These are phyloP conservation scores for Meandrusa payeni DNA, from an alignment of 2,888 invertebrate species.

Conservation along the genomic window DNA sequence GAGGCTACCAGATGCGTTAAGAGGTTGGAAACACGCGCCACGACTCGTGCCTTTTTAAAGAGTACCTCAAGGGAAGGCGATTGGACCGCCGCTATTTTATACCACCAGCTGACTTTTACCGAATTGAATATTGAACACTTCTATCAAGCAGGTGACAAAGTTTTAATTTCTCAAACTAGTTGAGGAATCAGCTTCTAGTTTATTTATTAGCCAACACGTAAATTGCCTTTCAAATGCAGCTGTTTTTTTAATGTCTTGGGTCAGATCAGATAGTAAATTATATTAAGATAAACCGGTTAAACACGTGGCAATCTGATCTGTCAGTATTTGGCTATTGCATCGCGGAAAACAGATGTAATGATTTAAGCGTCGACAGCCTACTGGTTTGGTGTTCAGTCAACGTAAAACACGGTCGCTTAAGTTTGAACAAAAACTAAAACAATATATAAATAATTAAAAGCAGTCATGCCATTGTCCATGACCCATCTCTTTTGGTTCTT, in stretches of 20 bases:
- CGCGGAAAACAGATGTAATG: slow-evolving; percentile 23
- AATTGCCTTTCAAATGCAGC: slow-evolving; percentile 25
- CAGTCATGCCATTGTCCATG: too few species aligned
- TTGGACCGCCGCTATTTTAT: slow-evolving; percentile 15
- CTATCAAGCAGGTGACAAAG: slow-evolving; percentile 25
- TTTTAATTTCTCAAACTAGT: slow-evolving; percentile 26
- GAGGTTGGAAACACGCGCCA: slow-evolving; percentile 35
- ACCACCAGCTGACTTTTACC: slow-evolving; percentile 37
- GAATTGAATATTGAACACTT: slow-evolving; percentile 27
- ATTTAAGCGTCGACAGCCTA: too few species aligned
- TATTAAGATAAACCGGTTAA: slow-evolving; percentile 24
- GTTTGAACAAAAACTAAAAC: too few species aligned
- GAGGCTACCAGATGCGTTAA: slow-evolving; percentile 64
- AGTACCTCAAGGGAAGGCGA: slow-evolving; percentile 23
- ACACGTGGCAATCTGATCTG: slow-evolving; percentile 22
- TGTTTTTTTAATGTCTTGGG: slow-evolving; percentile 25
- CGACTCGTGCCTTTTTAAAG: slow-evolving; percentile 51
- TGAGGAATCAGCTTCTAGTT: slow-evolving; percentile 25
- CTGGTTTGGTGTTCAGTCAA: too few species aligned
- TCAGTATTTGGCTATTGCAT: slow-evolving; percentile 19
- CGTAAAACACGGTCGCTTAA: too few species aligned
- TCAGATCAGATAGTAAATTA: slow-evolving; percentile 26
- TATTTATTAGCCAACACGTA: slow-evolving; percentile 24
- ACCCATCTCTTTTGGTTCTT: too few species aligned
- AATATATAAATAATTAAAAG: too few species aligned